Percentiles rank a stretch among this genome's conserved stretches.
Conservation (phyloP, 35 echinoderm and acorn worm species). For the Acanthaster planci region DNA sequence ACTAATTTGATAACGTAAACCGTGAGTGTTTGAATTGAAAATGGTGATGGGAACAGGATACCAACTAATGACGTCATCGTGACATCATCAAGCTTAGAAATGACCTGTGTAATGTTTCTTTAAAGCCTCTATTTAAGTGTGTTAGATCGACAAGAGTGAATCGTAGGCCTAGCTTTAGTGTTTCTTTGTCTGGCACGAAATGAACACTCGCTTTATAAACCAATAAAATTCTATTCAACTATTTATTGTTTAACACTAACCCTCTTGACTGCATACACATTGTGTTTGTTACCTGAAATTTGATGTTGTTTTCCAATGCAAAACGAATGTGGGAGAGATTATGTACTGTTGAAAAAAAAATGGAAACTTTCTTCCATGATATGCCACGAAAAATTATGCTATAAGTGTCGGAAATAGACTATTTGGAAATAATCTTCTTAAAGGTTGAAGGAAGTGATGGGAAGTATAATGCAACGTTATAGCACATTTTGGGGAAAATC, state of each 20-base stretch:
- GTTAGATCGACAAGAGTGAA: not conserved
- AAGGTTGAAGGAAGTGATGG: too few species aligned
- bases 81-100: not conserved
- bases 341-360: too few species aligned
- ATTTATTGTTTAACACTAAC: not conserved
- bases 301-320: too few species aligned
- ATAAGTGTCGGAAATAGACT: too few species aligned
- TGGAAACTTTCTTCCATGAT: too few species aligned
- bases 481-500: too few species aligned
- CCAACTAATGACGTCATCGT: slow-evolving; percentile 17
- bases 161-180: not conserved
- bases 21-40: slow-evolving; percentile 9
- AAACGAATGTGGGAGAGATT: too few species aligned
- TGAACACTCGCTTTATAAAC: not conserved
- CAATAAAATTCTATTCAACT: not conserved
- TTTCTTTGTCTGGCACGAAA: not conserved
- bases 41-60: slow-evolving; percentile 3
- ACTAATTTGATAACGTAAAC: not conserved
- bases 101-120: not conserved
- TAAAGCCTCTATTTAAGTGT: too few species aligned
- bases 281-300: not conserved
- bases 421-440: too few species aligned
- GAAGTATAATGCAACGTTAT: too few species aligned
- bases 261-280: not conserved
- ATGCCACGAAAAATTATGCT: too few species aligned